Base-by-base conservation (phyloP, 2,113 vertebrate species). In the Cairina moschata region DNA sequence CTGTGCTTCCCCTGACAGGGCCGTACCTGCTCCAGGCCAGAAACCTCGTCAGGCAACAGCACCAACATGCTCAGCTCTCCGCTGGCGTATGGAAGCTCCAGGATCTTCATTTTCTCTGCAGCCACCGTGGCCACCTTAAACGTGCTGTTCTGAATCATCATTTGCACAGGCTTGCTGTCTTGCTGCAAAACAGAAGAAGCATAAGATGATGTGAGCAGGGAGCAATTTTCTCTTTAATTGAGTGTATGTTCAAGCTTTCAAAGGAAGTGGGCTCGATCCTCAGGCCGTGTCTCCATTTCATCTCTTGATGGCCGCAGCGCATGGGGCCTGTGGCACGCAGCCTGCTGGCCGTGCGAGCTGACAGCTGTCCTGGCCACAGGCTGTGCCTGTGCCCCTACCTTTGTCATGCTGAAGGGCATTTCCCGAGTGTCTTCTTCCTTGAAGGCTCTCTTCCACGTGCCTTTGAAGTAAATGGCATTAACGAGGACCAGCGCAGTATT, bases 401-500 rank as follows among this genome's bases (percentile, higher is more conserved):
- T 16, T 26, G 91, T 96, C 50, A 95, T 22, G 0, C 17, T 88
- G 83, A 96, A 96, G 14, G 36, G 55, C 4, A 36, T 0, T 81
- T 92, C 68, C 21, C 0, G 40, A 18, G 95, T 96, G 44, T 95
- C 0, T 1, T 93, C 86, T 40, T 72, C 54, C 46, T 80, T 74
- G 56, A 97, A 97, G 0, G 55, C 12, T 0, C 2, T 68, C 26
- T 71, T 93, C 97, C 96, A 97, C 34, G 55, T 46, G 28, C 96
- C 96, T 68, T 84, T 96, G 95, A 96, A 96, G 77, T 91, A 96
- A 74, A 96, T 38, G 10, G 95, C 96, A 14, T 91, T 96, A 31
- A 98, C 98, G 69, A 99, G 96, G 82, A 98, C 97, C 78, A 99
- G 34, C 5, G 54, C 69, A 3, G 98, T 98, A 90, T 97, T 68